Percentiles rank a stretch among this genome's conserved stretches.
These are phyloP conservation scores for Idaea biselata DNA, from an alignment of 2,888 invertebrate genomes.

Conservation along the genomic window DNA sequence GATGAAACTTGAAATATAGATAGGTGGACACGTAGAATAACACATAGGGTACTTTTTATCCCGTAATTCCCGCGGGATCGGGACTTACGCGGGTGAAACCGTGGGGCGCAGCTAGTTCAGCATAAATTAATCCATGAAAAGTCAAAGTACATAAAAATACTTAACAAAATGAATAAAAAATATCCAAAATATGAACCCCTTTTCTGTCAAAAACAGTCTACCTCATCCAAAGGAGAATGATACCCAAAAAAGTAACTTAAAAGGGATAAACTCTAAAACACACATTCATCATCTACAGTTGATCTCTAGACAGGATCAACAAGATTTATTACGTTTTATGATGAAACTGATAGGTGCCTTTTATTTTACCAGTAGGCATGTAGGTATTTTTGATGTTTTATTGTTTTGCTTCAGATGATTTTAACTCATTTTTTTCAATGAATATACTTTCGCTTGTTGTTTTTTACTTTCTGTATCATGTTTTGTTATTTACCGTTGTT, in stretches of 20 bases:
- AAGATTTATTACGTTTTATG: slow-evolving; percentile 59
- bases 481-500: neutral
- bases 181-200: neutral
- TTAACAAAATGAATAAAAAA: neutral
- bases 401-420: slow-evolving; percentile 27
- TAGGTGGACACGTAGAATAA: no score
- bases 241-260: slow-evolving; percentile 3
- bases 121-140: no score
- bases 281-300: slow-evolving; percentile 66
- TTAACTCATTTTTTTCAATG: slow-evolving; percentile 13
- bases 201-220: neutral
- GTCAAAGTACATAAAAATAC: no score
- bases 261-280: slow-evolving; percentile 57
- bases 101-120: no score
- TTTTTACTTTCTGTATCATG: neutral
- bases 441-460: neutral
- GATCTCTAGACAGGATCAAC: slow-evolving; percentile 64
- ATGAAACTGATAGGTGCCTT: slow-evolving; percentile 30
- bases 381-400: slow-evolving; percentile 24
- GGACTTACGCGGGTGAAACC: no score
- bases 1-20: no score
- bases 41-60: no score
- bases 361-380: slow-evolving; percentile 14
- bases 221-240: neutral
- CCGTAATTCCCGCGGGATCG: no score